Base-by-base conservation (phyloP, 2,888 invertebrate species). In the Eudemis profundana region DNA sequence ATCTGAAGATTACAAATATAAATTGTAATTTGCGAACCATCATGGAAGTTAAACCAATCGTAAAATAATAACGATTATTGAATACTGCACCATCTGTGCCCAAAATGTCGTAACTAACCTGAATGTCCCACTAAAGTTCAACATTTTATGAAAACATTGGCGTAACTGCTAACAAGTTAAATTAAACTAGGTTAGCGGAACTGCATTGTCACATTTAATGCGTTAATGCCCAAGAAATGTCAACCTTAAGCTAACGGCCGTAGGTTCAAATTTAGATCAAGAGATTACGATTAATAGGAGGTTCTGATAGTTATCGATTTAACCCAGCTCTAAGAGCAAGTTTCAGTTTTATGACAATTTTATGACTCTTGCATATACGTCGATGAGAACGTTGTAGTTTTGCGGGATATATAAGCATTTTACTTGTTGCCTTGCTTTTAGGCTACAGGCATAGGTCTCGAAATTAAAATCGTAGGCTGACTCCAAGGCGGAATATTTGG, bases 51-150 rank as follows among this genome's bases (percentile, higher is more conserved):
- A 57, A 57, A 47, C 51, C 51, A 36, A 61, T 44, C 51, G 51
- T 61, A 51, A 61, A 61, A 53, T 36, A 15, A 51, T 44, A 33
- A 61, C 61, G 61, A 61, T 61, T 61, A 53, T 40, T 33, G 61
- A 15, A 15, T 12, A 33, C 50, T 2, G 33, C 33, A 10, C 33
- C 33, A 33, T 33, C 33, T 33, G 33, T 33, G 8, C 33, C 7
- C 0, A 10, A 33, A 33, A 33, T 33, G 33, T 7, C 10, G 33
- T 33, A 33, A 33, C 33, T 33, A 33, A 8, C 5, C 8, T 33
- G 33, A 10, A 33, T 10, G 10, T 8, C 33, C 8, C 10, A 5
- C 3, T 27, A 27, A 27, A 2, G 7, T 27, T 27, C 1, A 27
- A 1, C 3, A n/a, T 27, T 27, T 27, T 27, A 27, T 27, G 27